Base-by-base conservation (phyloP, 2,888 invertebrate species). In the Netelia fuscicornis region DNA sequence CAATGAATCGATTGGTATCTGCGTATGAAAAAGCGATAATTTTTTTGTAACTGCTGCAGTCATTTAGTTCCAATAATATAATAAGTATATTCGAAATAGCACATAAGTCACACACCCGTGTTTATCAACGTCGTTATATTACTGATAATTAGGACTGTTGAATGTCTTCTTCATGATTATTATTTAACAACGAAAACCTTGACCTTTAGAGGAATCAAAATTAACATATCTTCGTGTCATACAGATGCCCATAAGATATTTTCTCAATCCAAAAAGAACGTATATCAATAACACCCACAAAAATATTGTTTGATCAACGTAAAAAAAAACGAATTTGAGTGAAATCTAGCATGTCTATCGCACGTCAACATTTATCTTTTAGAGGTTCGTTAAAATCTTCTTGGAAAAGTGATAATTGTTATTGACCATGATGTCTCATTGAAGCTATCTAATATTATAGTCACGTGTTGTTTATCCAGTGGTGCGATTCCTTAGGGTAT, bases 1-100 rank as follows among this genome's bases (percentile, higher is more conserved):
- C 80, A 93, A 84, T 25, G 92, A 89, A 25, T 93, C 93, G 81
- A 93, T 81, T 80, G 92, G 89, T 87, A 93, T 93, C 93, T 93
- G 84, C 42, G 88, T 89, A 13, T 68, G 48, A 5, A 3, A 64
- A 20, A 48, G 30, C 52, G 72, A 17, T 10, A n/a, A 25, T 44
- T 56, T 25, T 62, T 13, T 44, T 70, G 2, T 48, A 37, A 6
- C 13, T 48, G 2, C 13, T 1, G 13, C 2, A 13, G 13, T 10
- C 10, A 48, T 48, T 48, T 48, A 13, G 13, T 37, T 0, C 6
- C 6, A 37, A 37, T 37, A 37, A 37, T 37, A 8, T 6, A 37
- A 37, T 6, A 37, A 37, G 37, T 37, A 37, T 37, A 37, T 37
- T 6, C 37, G 6, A 37, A 6, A 37, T 37, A 37, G 37, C 37